Percentiles rank a stretch among this genome's conserved stretches.
Conservation (phyloP, 1,140 invertebrate genomes). For the Drosophila parabipectinata region DNA sequence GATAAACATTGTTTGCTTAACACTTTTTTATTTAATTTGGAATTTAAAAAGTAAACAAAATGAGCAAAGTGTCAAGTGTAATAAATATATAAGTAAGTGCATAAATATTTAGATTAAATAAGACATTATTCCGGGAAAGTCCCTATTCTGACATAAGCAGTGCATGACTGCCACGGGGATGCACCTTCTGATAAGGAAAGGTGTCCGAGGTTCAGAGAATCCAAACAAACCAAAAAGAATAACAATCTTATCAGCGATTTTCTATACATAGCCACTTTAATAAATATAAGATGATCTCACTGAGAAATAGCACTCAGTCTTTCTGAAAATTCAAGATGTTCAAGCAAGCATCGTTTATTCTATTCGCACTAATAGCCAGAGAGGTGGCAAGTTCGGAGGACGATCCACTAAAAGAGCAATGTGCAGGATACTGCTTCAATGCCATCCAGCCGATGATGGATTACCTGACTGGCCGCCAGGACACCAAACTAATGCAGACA, state of each 20-base stretch:
- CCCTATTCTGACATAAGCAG: neutral
- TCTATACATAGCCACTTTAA: neutral
- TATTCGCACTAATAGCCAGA: neutral
- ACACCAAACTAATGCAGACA: neutral
- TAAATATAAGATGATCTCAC: neutral
- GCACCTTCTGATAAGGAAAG: neutral
- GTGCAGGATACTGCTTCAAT: constrained; percentile 15
- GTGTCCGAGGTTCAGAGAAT: neutral
- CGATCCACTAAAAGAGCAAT: neutral
- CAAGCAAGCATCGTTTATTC: neutral
- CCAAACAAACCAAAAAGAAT: neutral
- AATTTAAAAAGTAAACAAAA: no score
- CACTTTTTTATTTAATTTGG: no score
- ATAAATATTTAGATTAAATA: neutral
- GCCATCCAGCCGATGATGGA: constrained; percentile 3
- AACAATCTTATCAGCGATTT: constrained; percentile 3
- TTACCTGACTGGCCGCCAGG: neutral
- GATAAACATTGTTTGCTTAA: no score
- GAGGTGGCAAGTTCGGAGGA: neutral
- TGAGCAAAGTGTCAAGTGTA: neutral
- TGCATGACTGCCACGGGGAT: neutral
- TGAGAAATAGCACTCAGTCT: neutral
- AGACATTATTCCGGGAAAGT: neutral
- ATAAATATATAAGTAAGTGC: neutral
- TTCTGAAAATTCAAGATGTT: neutral